Conservation (phyloP, 2,113 vertebrate genomes). For the Myiopsitta monachus region DNA sequence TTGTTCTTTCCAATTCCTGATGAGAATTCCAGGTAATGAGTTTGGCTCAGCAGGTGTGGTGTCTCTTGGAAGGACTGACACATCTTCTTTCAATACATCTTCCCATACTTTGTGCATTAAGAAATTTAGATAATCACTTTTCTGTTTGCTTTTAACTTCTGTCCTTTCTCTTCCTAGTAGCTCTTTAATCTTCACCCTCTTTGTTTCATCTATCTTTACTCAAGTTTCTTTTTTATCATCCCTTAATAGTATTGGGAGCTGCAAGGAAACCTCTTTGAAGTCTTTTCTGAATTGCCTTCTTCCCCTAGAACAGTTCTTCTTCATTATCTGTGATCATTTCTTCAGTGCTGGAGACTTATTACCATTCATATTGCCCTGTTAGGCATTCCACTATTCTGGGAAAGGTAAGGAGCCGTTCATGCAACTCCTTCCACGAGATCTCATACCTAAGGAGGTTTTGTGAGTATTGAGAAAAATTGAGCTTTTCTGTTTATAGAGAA, state of each 20-base stretch:
- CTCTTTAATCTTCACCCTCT: conserved; percentile 55
- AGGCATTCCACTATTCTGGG: background rate
- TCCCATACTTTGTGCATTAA: background rate
- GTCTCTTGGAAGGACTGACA: background rate
- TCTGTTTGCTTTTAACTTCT: conserved; percentile 1
- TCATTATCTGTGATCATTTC: conserved; percentile 10
- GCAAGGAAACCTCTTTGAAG: conserved; percentile 54
- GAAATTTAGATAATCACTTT: background rate
- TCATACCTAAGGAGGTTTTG: background rate
- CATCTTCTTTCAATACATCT: background rate
- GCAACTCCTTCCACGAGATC: background rate
- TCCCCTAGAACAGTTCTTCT: conserved; percentile 1
- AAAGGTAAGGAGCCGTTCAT: background rate
- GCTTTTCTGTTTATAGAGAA: background rate
- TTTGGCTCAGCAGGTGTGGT: background rate
- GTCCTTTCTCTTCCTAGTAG: background rate
- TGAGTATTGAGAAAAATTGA: background rate
- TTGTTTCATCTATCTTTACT: background rate
- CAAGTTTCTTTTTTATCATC: conserved; percentile 14
- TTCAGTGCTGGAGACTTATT: background rate
- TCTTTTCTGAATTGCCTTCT: background rate
- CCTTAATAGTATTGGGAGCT: conserved; percentile 19
- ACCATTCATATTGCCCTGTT: conserved; percentile 5
- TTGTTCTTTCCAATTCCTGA: background rate
- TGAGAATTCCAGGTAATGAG: background rate